A percentile compares a stretch with the other conserved stretches of the same genome.
These are phyloP conservation scores for Callospermophilus lateralis DNA, from an alignment of 2,113 vertebrate species.

Conservation along the genomic window DNA sequence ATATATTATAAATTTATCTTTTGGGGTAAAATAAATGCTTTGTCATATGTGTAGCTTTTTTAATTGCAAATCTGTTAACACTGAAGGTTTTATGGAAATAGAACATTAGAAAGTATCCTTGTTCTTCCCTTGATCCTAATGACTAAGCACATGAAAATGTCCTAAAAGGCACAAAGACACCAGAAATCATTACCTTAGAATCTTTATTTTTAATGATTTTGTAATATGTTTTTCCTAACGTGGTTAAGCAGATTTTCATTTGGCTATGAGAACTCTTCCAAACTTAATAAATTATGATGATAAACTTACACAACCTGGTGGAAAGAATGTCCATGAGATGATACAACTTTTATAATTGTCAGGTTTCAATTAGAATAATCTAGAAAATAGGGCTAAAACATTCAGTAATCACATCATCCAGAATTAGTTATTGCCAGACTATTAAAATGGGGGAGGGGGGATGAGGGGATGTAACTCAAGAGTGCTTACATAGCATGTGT, in stretches of 20 bases:
- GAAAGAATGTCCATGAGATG: background rate
- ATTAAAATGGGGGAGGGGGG: background rate
- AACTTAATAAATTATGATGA: slow-evolving; percentile 17
- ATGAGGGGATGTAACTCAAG: background rate
- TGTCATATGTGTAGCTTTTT: slow-evolving; percentile 65
- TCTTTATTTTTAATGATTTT: slow-evolving; percentile 33
- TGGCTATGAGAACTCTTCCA: slow-evolving; percentile 5
- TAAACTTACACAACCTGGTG: slow-evolving; percentile 12
- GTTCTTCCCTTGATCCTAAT: background rate
- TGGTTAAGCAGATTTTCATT: background rate
- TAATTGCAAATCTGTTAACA: slow-evolving; percentile 6
- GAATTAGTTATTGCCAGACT: background rate
- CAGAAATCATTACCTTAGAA: slow-evolving; percentile 14
- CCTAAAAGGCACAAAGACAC: slow-evolving; percentile 25
- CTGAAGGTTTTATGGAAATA: slow-evolving; percentile 14
- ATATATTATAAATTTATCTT: slow-evolving; percentile 74
- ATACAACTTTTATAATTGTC: slow-evolving; percentile 31
- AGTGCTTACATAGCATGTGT: background rate
- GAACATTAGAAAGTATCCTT: background rate
- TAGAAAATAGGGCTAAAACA: slow-evolving; percentile 22
- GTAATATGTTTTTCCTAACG: background rate
- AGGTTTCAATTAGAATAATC: slow-evolving; percentile 52
- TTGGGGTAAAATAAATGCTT: slow-evolving; percentile 81
- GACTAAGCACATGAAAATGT: slow-evolving; percentile 17
- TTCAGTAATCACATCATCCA: slow-evolving; percentile 27